Evolutionary conservation across 92 coral and sea anemone species (phyloP).

Genomic region (Phenganax subtilis): DNA sequence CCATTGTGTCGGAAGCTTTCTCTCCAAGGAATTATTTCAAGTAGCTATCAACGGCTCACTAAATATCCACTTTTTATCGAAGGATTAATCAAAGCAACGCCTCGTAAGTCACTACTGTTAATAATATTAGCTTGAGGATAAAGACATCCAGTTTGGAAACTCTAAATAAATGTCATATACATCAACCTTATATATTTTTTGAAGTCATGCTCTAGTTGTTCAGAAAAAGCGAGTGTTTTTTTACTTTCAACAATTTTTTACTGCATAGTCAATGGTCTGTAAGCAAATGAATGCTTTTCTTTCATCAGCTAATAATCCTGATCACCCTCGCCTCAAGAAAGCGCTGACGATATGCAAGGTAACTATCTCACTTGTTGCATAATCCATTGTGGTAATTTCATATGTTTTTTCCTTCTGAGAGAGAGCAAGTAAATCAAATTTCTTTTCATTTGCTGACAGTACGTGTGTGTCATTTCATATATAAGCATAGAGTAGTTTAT

Average conservation of each 20-base stretch:
- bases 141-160: neutral
- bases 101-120: slow-evolving; percentile 47
- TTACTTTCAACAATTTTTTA: too few species aligned
- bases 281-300: slow-evolving; percentile 3
- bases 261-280: too few species aligned
- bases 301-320: slow-evolving; percentile 4
- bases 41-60: slow-evolving; percentile 90
- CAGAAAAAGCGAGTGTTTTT: too few species aligned
- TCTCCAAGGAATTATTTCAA: slow-evolving; percentile 87
- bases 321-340: slow-evolving; percentile 30
- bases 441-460: too few species aligned
- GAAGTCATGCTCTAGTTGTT: too few species aligned
- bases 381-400: too few species aligned
- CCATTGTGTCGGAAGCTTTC: slow-evolving; percentile 84
- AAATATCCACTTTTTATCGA: slow-evolving; percentile 91
- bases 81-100: slow-evolving; percentile 85
- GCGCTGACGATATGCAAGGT: slow-evolving; percentile 17
- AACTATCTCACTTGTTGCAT: neutral
- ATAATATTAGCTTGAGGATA: neutral
- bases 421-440: too few species aligned
- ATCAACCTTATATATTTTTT: too few species aligned
- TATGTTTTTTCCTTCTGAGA: too few species aligned
- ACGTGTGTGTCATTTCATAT: too few species aligned
- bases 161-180: neutral
- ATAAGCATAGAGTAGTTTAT: too few species aligned